Evolutionary conservation across 1,140 invertebrate genomes (phyloP), one percentile per base, ranked within the genome.

Genomic region (Macrocentrus cingulum): DNA sequence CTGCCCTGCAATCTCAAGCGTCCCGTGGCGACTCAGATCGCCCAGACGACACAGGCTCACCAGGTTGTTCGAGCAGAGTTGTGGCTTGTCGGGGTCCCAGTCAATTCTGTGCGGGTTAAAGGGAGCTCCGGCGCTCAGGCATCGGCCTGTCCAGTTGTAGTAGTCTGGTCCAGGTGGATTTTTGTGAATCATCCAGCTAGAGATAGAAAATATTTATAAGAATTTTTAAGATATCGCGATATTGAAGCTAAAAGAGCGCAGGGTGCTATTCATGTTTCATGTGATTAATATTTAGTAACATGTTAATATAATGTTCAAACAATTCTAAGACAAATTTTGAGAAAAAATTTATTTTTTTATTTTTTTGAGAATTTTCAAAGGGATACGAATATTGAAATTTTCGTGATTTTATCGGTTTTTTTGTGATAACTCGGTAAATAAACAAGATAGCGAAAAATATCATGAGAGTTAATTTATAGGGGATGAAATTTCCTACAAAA

Each of bases 71-170:
- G 79, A 77, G 69, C 88, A 90, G 54, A 77, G 80, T 54, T 81
- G 69, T 5, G 61, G 63, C 54, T 72, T 60, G 55, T 66, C 69
- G 13, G 73, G 64, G 66, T 80, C 68, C 71, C 75, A 81, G 29
- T 83, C 75, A 66, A 95, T 86, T n/a, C n/a, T n/a, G n/a, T n/a
- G n/a, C n/a, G n/a, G n/a, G n/a, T n/a, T n/a, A n/a, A n/a, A 95
- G 54, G 90, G 80, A 2, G 72, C 67, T n/a, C 90, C 91, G 3
- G 91, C 84, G 63, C 91, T 94, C 1, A 91, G 73, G 74, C 93
- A 96, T 42, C 95, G 79, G 52, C 82, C 85, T 41, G 87, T 89
- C 92, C 93, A 96, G 71, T 94, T 92, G 69, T 94, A 95, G 71
- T 91, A 96, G 75, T 97, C 95, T 64, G 85, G 87, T n/a, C 87